Percentiles rank a stretch among this genome's conserved stretches.
These are phyloP conservation scores for Trichacis sp. DNA, from an alignment of 2,888 invertebrate species.

Conservation along the genomic window DNA sequence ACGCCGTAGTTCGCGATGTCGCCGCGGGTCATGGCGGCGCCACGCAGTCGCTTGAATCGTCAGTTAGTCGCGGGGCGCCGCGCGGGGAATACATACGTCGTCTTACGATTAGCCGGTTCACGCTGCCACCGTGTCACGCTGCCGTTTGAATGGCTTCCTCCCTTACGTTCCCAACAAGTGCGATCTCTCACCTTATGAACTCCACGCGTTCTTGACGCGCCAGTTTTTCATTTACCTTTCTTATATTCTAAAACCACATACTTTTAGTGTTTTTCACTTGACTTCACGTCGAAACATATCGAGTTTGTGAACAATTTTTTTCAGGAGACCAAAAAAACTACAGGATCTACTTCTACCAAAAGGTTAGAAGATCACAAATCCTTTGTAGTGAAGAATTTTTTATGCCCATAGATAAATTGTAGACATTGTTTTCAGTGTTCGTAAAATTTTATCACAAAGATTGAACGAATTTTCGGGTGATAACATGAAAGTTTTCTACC, in stretches of 20 bases:
- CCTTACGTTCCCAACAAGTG: slow-evolving; percentile 8
- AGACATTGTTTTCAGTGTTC: no score
- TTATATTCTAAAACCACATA: background rate
- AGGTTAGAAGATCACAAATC: background rate
- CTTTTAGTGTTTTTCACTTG: background rate
- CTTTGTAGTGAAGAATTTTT: background rate
- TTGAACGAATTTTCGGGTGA: no score
- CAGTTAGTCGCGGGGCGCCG: slow-evolving; percentile 67
- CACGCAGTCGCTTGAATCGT: slow-evolving; percentile 58
- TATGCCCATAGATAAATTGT: no score
- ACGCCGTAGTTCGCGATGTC: slow-evolving; percentile 57
- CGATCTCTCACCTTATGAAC: background rate
- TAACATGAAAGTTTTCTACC: no score
- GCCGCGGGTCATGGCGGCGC: slow-evolving; percentile 67
- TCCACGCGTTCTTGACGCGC: slow-evolving; percentile 10
- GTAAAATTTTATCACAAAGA: no score
- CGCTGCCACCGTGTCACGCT: slow-evolving; percentile 24
- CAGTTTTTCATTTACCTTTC: slow-evolving; percentile 1
- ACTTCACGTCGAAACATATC: background rate
- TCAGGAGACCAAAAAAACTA: background rate
- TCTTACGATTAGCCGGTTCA: slow-evolving; percentile 32
- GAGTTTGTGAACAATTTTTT: background rate
- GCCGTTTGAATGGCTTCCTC: slow-evolving; percentile 27
- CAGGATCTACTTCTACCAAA: background rate
- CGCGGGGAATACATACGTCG: slow-evolving; percentile 57